A percentile compares a stretch with the other conserved stretches of the same genome.
These are phyloP conservation scores for Himalopsyche anomala DNA, from an alignment of 2,888 invertebrate species.

Conservation along the genomic window DNA sequence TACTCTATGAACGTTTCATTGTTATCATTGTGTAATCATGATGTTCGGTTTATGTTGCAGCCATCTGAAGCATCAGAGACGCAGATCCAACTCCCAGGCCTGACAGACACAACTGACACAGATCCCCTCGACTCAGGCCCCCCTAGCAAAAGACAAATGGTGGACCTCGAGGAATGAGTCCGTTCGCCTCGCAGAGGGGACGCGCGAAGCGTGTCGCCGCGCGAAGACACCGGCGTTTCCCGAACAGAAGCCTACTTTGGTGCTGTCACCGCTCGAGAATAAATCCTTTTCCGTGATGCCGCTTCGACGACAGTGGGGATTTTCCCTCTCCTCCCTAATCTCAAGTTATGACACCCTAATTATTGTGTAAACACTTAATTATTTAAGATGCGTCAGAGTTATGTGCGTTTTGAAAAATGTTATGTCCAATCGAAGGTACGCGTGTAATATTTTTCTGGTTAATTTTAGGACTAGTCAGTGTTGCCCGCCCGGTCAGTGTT, in stretches of 20 bases:
- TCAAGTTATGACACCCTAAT: conserved; percentile 19
- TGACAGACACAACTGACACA: conserved; percentile 76
- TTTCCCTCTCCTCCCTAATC: neutral
- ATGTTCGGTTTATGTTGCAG: conserved; percentile 70
- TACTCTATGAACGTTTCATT: too few relatives aligned
- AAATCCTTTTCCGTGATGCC: conserved; percentile 24
- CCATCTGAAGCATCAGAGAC: conserved; percentile 89
- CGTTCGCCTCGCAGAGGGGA: neutral
- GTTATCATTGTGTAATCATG: too few relatives aligned
- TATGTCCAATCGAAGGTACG: conserved; percentile 40
- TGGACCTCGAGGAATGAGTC: conserved; percentile 63
- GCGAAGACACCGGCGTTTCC: neutral
- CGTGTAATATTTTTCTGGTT: conserved; percentile 37
- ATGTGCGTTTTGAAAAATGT: conserved; percentile 42
- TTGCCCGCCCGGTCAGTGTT: conserved; percentile 36
- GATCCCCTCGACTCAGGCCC: conserved; percentile 74
- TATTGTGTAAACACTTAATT: conserved; percentile 42
- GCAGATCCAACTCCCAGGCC: conserved; percentile 84
- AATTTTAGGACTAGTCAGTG: conserved; percentile 42
- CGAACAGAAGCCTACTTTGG: conserved; percentile 11
- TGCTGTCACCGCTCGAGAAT: conserved; percentile 30
- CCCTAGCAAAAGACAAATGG: conserved; percentile 69
- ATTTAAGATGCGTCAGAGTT: conserved; percentile 27
- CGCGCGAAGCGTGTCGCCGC: neutral
- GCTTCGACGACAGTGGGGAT: neutral